These are phyloP conservation scores for Actinia tenebrosa DNA, from an alignment of 64 coral and sea anemone genomes.

Conservation along the genomic window DNA sequence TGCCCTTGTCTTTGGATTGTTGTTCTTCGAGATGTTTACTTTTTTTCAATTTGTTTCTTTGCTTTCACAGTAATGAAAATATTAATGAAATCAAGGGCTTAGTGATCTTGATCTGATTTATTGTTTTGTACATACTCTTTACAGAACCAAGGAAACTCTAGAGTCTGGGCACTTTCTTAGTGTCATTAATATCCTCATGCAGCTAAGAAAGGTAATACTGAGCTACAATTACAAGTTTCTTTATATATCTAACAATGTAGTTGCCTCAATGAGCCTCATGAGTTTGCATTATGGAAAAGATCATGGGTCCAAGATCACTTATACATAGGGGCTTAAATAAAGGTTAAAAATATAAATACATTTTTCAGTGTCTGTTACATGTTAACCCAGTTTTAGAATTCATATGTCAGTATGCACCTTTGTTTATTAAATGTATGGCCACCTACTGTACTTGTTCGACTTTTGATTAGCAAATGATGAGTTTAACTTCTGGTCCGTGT, in stretches of 20 bases:
- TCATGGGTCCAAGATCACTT: no score
- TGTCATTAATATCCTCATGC: slow-evolving; percentile 99
- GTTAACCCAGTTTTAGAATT: neutral
- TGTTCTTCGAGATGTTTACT: neutral
- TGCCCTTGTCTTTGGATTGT: neutral
- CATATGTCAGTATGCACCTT: neutral
- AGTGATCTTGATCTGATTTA: neutral
- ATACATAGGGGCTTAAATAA: no score
- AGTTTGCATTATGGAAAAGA: no score
- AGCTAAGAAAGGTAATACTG: slow-evolving; percentile 78
- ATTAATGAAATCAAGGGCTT: neutral
- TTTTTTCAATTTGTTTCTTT: no score
- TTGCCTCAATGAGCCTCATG: no score
- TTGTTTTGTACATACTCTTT: slow-evolving; percentile 18
- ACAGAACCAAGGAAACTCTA: slow-evolving; percentile 93
- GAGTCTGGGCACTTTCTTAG: slow-evolving; percentile 96
- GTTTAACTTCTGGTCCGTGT: slow-evolving; percentile 40
- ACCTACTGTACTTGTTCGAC: neutral
- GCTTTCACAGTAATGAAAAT: no score
- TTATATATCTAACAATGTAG: no score
- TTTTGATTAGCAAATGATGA: slow-evolving; percentile 28
- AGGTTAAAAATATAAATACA: no score
- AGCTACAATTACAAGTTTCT: neutral
- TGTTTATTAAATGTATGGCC: no score
- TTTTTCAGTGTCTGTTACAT: neutral